Evolutionary conservation across 2,113 vertebrate species (phyloP), one percentile per base, ranked within the genome.

Genomic region (Corythornis cristatus): DNA sequence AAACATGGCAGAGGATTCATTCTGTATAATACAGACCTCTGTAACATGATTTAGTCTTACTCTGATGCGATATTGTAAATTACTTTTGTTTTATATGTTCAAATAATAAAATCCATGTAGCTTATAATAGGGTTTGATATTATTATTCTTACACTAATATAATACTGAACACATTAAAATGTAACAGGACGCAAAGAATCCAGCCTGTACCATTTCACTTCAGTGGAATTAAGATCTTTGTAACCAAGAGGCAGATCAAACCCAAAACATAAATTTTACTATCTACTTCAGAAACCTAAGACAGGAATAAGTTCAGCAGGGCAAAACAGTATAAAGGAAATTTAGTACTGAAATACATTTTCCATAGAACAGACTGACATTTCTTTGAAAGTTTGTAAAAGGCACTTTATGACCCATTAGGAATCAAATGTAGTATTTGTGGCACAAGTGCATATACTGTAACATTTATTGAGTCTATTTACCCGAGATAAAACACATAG

Each of bases 391-490:
- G 67, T 89, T 88, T 95, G 67, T 82, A 93, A 92, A 96, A 92
- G 48, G 64, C 71, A 80, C 46, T 96, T 95, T 85, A 91, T 89
- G 91, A 96, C 68, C 82, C 87, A 89, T 96, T 93, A 93, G 75
- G 75, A 93, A 92, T 71, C 91, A 89, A 96, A 93, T 64, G 64
- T 42, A 88, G 22, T 94, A 93, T 85, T 74, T 91, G 82, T 94
- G 91, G 87, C 82, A 85, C 68, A 80, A 94, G 71, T 83, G 82
- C 75, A 80, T 74, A 83, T 48, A 93, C 68, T 56, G 68, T 88
- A 94, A 86, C 91, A 86, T 91, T 95, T 93, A 93, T 83, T 91
- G 89, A 80, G 89, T 28, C 75, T 86, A 88, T 93, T 95, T 92
- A 95, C 79, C 84, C 56, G 87, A 92, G 91, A 93, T 93, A 93